Evolutionary conservation across 2,797 vertebrate species (phyloP).

Genomic region (Pempheris klunzingeri): DNA sequence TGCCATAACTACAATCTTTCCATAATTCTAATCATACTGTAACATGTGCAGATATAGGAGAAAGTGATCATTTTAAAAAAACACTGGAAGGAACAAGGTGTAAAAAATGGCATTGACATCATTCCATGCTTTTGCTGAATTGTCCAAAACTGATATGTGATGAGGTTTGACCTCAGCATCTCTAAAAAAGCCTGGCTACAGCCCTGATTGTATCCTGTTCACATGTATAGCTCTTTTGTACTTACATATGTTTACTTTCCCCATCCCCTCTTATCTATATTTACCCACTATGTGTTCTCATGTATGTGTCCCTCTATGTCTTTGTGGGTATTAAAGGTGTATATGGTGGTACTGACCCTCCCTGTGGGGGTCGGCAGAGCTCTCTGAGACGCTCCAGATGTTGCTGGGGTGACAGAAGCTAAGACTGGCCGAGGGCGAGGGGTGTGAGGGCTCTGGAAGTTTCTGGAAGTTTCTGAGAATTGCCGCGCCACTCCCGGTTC

Average conservation of each 20-base stretch:
- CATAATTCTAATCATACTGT: background rate
- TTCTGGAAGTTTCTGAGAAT: constrained; percentile 79
- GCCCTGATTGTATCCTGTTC: background rate
- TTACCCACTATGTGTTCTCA: constrained; percentile 11
- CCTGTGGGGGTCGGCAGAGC: constrained; percentile 53
- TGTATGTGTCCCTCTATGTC: constrained; percentile 14
- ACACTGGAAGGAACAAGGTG: no score
- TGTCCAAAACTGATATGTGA: background rate
- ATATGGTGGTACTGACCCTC: constrained; percentile 45
- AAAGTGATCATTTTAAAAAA: background rate
- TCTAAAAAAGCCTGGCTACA: background rate
- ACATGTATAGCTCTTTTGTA: constrained; percentile 1
- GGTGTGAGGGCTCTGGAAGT: constrained; percentile 72
- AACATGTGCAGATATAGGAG: background rate
- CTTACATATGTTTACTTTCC: constrained; percentile 25
- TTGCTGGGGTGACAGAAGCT: constrained; percentile 73
- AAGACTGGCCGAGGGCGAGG: constrained; percentile 57
- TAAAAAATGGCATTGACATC: background rate
- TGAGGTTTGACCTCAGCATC: background rate
- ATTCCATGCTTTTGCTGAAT: background rate
- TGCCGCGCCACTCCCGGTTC: constrained; percentile 70
- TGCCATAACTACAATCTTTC: background rate
- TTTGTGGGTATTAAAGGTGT: constrained; percentile 64
- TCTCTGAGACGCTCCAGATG: constrained; percentile 79
- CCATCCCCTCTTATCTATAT: constrained; percentile 27